phyloP scores from a whole-genome alignment of 2,888 invertebrate genomes.

The Drosophila putrida region DNA sequence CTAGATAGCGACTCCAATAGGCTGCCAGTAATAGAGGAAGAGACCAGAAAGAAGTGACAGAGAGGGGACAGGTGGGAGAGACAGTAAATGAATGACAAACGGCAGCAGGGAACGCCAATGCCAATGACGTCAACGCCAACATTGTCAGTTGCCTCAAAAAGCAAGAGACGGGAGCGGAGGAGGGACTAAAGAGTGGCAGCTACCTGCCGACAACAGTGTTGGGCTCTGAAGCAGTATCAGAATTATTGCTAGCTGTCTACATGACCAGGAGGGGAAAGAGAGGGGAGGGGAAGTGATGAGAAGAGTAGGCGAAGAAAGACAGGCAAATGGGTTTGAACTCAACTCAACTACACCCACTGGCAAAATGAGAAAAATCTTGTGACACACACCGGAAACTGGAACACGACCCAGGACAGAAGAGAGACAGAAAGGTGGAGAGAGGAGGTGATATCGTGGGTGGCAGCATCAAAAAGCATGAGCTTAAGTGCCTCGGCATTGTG shows the following conservation, averaged over 20 bases:
- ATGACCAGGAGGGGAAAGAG: slow-evolving; percentile 46
- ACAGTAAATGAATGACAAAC: slow-evolving; percentile 73
- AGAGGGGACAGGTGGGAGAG: slow-evolving; percentile 10
- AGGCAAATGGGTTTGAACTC: slow-evolving; percentile 78
- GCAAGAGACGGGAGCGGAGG: slow-evolving; percentile 42
- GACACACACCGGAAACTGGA: slow-evolving; percentile 77
- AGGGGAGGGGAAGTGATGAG: neutral
- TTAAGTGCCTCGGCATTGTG: slow-evolving; percentile 77
- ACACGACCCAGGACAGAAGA: slow-evolving; percentile 39
- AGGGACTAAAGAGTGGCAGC: neutral
- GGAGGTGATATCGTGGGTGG: slow-evolving; percentile 4
- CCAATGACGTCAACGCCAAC: slow-evolving; percentile 78
- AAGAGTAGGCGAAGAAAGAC: slow-evolving; percentile 34
- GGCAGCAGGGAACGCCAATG: slow-evolving; percentile 63
- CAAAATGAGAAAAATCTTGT: slow-evolving; percentile 74
- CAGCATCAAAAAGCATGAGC: slow-evolving; percentile 77
- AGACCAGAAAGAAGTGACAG: neutral
- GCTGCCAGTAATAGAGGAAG: neutral
- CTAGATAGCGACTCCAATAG: neutral
- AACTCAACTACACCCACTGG: slow-evolving; percentile 21
- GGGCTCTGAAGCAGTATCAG: slow-evolving; percentile 55
- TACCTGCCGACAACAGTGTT: slow-evolving; percentile 34
- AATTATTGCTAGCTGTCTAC: slow-evolving; percentile 75
- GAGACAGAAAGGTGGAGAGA: neutral
- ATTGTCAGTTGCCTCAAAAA: slow-evolving; percentile 56